A percentile compares a stretch with the other conserved stretches of the same genome.
phyloP scores from a whole-genome alignment of 2,888 invertebrate genomes.

The Agrochola lychnidis region DNA sequence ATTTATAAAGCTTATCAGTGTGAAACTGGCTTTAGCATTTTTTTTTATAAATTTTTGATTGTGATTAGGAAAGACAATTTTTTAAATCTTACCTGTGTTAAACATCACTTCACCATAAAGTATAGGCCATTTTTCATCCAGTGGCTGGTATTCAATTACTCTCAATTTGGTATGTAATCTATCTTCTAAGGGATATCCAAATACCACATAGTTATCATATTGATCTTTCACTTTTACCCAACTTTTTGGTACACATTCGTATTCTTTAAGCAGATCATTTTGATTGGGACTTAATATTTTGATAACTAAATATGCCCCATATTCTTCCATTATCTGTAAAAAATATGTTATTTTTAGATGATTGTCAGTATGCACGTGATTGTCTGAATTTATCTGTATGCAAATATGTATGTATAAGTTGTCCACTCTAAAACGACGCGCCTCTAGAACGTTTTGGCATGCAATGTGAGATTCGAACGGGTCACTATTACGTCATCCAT shows the following conservation, averaged over 20 bases:
- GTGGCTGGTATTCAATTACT: constrained; percentile 3
- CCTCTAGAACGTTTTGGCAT: neutral
- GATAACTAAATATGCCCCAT: constrained; percentile 12
- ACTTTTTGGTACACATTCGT: constrained; percentile 13
- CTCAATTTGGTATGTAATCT: neutral
- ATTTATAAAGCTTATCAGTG: too few species aligned
- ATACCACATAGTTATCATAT: constrained; percentile 14
- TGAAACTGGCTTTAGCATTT: neutral
- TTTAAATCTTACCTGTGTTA: constrained; percentile 7
- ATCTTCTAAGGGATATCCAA: constrained; percentile 23
- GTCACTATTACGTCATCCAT: constrained; percentile 18
- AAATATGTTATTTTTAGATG: neutral
- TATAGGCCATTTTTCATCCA: constrained; percentile 16
- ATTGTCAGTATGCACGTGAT: neutral
- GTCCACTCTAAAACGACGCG: too few species aligned
- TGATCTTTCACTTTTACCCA: constrained; percentile 23
- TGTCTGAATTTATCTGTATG: constrained; percentile 11
- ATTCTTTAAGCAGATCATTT: neutral
- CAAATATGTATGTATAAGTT: neutral
- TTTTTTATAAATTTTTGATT: neutral
- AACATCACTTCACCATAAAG: constrained; percentile 23
- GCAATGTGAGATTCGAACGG: constrained; percentile 12
- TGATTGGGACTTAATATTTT: constrained; percentile 1
- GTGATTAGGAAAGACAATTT: neutral
- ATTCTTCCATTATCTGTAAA: constrained; percentile 38